These are phyloP conservation scores for Anneissia japonica DNA, from an alignment of 35 echinoderm and acorn worm genomes.

Conservation along the genomic window DNA sequence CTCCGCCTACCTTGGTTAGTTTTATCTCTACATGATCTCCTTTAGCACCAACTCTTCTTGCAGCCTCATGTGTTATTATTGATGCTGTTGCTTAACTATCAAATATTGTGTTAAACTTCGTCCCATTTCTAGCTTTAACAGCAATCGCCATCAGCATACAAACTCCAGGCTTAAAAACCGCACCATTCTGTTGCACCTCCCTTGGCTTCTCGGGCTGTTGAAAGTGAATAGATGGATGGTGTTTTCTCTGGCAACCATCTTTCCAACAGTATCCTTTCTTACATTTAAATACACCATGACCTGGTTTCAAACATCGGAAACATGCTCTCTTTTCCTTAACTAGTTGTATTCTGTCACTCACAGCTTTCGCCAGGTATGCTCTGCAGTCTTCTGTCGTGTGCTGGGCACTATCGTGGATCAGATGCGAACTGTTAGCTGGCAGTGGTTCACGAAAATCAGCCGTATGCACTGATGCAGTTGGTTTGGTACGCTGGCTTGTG, in stretches of 20 bases:
- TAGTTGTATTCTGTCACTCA: background rate
- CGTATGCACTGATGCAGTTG: too few relatives aligned
- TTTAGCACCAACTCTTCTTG: background rate
- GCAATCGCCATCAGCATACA: background rate
- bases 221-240: constrained; percentile 17
- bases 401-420: background rate
- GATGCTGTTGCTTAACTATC: constrained; percentile 7
- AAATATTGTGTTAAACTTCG: background rate
- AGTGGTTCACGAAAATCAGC: background rate
- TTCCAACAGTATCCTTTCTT: background rate
- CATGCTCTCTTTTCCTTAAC: constrained; percentile 4
- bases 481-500: background rate
- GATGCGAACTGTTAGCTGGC: background rate
- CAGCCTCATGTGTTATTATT: background rate
- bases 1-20: background rate
- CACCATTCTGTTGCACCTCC: background rate
- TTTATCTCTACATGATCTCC: background rate
- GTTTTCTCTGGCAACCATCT: background rate
- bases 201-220: background rate
- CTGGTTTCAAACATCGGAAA: constrained; percentile 9
- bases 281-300: background rate
- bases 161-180: background rate
- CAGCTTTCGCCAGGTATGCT: background rate
- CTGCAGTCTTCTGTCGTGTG: background rate
- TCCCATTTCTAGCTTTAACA: background rate